A percentile compares a stretch with the other conserved stretches of the same genome.
phyloP scores from a whole-genome alignment of 2,888 invertebrate genomes.

The Agrochola circellaris region DNA sequence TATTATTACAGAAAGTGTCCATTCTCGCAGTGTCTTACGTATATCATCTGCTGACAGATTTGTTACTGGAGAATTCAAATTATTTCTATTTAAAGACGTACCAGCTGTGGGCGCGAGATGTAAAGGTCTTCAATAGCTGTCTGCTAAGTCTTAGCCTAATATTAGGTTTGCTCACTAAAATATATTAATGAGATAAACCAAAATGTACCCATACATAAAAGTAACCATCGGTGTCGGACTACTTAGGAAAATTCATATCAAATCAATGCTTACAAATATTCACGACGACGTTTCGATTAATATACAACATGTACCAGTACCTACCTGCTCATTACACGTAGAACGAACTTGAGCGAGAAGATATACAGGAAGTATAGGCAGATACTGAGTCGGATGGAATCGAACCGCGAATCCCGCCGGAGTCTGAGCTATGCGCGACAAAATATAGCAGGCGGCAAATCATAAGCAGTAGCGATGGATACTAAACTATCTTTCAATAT shows the following conservation, averaged over 20 bases:
- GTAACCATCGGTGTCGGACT: no score
- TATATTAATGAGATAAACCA: not conserved
- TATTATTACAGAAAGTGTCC: conserved; percentile 59
- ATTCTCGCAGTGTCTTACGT: conserved; percentile 28
- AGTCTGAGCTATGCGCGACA: conserved; percentile 64
- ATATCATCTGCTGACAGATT: conserved; percentile 54
- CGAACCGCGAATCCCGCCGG: conserved; percentile 65
- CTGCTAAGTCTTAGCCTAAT: not conserved
- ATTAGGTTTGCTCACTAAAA: not conserved
- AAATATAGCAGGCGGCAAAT: conserved; percentile 31
- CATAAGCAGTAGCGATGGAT: conserved; percentile 23
- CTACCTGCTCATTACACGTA: conserved; percentile 53
- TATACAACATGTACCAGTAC: not conserved
- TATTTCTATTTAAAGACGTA: conserved; percentile 56
- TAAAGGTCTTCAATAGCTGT: conserved; percentile 31
- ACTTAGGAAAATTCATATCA: not conserved
- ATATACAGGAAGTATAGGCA: conserved; percentile 30
- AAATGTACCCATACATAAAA: no score
- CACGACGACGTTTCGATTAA: conserved; percentile 30
- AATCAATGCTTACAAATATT: conserved; percentile 7
- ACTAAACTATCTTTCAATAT: not conserved
- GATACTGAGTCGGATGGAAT: conserved; percentile 36
- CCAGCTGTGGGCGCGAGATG: conserved; percentile 45
- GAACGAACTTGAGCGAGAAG: conserved; percentile 28
- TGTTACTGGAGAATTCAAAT: conserved; percentile 51